Conservation (phyloP, 2,797 vertebrate species). For the Chelon auratus region DNA sequence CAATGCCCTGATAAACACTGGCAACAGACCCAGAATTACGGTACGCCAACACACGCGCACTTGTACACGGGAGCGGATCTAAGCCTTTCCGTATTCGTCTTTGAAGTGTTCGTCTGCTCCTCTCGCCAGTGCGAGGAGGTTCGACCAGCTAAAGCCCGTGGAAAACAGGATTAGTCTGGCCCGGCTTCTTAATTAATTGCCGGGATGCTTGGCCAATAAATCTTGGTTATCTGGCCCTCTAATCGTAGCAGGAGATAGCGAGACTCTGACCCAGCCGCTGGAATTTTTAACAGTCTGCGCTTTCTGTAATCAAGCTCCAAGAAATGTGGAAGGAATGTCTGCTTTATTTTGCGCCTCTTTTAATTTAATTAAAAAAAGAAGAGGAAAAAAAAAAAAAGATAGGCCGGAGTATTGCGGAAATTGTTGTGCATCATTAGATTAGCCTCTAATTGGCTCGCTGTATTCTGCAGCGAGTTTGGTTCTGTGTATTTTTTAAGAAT, state of each 20-base stretch:
- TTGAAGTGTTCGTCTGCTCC: slow-evolving; percentile 66
- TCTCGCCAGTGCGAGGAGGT: slow-evolving; percentile 55
- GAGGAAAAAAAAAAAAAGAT: slow-evolving; percentile 43
- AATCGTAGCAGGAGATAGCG: slow-evolving; percentile 76
- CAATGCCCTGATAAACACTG: slow-evolving; percentile 13
- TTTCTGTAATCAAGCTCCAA: slow-evolving; percentile 71
- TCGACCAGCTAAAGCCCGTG: slow-evolving; percentile 72
- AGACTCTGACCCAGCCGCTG: slow-evolving; percentile 63
- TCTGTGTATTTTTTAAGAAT: slow-evolving; percentile 31
- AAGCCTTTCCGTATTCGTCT: slow-evolving; percentile 61
- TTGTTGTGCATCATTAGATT: slow-evolving; percentile 69
- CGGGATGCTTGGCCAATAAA: slow-evolving; percentile 81
- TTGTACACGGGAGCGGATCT: slow-evolving; percentile 56
- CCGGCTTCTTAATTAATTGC: slow-evolving; percentile 82
- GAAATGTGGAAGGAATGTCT: slow-evolving; percentile 66
- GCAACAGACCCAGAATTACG: slow-evolving; percentile 36
- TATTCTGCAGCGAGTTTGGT: slow-evolving; percentile 41
- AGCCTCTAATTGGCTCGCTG: slow-evolving; percentile 66
- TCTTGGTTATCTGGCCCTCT: slow-evolving; percentile 80
- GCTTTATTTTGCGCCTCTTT: slow-evolving; percentile 69
- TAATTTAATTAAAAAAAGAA: slow-evolving; percentile 77
- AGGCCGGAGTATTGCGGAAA: slow-evolving; percentile 62
- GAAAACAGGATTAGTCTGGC: slow-evolving; percentile 81
- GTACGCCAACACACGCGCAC: slow-evolving; percentile 8
- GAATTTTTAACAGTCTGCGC: slow-evolving; percentile 72